These are phyloP conservation scores for Gymnocephalus cernua DNA, from an alignment of 2,113 vertebrate genomes.

Conservation along the genomic window DNA sequence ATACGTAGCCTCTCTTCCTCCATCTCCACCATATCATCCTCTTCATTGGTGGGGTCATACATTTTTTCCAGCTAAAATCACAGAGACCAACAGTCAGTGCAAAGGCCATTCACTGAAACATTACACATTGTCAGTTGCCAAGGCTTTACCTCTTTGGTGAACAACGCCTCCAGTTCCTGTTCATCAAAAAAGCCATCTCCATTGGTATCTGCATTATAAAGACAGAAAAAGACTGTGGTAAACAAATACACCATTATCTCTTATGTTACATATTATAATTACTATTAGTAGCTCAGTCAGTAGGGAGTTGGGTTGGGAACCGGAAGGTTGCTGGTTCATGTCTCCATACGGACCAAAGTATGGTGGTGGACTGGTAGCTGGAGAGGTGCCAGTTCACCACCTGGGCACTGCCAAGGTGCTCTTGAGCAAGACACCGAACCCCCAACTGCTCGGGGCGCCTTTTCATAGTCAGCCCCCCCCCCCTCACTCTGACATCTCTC, in stretches of 20 bases:
- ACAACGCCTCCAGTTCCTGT: slow-evolving; percentile 96
- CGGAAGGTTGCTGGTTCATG: too few relatives aligned
- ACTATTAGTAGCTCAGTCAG: too few relatives aligned
- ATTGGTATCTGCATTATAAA: slow-evolving; percentile 89
- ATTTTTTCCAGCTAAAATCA: slow-evolving; percentile 93
- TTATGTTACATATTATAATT: neutral
- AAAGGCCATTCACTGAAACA: neutral
- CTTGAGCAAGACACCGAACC: too few relatives aligned
- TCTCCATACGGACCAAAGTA: too few relatives aligned
- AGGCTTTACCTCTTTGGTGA: slow-evolving; percentile 94
- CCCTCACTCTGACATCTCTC: too few relatives aligned
- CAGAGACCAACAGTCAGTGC: slow-evolving; percentile 19
- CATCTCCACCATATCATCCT: slow-evolving; percentile 99
- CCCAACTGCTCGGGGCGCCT: too few relatives aligned
- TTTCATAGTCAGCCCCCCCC: too few relatives aligned
- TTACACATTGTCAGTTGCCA: neutral
- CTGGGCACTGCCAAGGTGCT: too few relatives aligned
- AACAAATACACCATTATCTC: neutral
- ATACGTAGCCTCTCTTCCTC: slow-evolving; percentile 97
- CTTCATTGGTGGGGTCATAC: slow-evolving; percentile 96
- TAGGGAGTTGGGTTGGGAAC: too few relatives aligned
- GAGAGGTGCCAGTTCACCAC: too few relatives aligned
- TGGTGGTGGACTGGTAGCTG: too few relatives aligned
- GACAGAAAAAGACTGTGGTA: neutral
- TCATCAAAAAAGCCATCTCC: slow-evolving; percentile 96